Evolutionary conservation across 2,797 vertebrate genomes (phyloP).

Genomic region (Pipistrellus nathusii): DNA sequence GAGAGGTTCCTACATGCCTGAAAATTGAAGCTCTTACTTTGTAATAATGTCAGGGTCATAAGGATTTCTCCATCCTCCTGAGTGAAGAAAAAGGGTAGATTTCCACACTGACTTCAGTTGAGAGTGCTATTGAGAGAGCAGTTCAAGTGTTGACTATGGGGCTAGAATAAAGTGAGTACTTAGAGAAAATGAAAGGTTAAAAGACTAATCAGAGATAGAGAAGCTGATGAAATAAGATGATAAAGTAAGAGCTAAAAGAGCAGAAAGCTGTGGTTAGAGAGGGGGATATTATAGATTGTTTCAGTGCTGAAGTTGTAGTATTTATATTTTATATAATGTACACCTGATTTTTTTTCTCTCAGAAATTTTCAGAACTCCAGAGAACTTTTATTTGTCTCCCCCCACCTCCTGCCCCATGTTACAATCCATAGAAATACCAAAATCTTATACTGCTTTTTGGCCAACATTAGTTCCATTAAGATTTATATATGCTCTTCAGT

Average conservation of each 20-base stretch:
- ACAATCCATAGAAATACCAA: neutral
- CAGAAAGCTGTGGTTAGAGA: neutral
- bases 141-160: neutral
- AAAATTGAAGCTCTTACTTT: slow-evolving; percentile 12
- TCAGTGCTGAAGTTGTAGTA: neutral
- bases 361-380: slow-evolving; percentile 27
- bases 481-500: neutral
- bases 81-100: slow-evolving; percentile 30
- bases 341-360: neutral
- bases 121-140: neutral
- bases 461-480: neutral
- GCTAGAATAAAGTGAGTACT: neutral
- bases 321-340: neutral
- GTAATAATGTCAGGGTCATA: neutral
- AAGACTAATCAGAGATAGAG: neutral
- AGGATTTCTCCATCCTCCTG: neutral
- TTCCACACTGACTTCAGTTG: neutral
- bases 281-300: neutral
- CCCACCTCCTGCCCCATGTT: neutral
- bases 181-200: neutral
- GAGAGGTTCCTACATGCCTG: neutral
- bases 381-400: neutral
- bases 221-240: neutral
- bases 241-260: neutral
- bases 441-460: neutral